These are phyloP conservation scores for Trissolcus brochymenae DNA, from an alignment of 2,888 invertebrate genomes.

Conservation along the genomic window DNA sequence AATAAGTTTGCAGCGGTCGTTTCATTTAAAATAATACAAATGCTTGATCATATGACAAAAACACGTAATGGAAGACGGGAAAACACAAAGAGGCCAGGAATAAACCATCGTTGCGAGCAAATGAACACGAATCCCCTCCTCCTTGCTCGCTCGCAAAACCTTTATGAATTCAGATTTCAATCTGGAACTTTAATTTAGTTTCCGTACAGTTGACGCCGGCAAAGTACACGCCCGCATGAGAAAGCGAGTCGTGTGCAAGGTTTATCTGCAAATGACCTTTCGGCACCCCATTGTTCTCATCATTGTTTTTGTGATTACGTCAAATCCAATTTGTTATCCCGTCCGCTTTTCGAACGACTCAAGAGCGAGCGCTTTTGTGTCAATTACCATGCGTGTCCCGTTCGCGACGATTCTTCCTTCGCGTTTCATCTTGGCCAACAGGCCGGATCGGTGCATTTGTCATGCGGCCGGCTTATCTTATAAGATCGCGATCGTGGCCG, in stretches of 20 bases:
- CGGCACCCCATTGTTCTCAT: conserved; percentile 4
- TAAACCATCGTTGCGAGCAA: too few relatives aligned
- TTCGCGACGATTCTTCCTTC: conserved; percentile 18
- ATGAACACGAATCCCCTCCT: too few relatives aligned
- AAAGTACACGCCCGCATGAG: neutral
- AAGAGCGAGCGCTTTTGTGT: conserved; percentile 13
- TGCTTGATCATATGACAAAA: too few relatives aligned
- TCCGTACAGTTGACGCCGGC: too few relatives aligned
- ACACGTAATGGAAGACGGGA: too few relatives aligned
- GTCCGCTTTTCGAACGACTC: conserved; percentile 7
- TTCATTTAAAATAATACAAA: too few relatives aligned
- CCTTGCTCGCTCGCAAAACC: too few relatives aligned
- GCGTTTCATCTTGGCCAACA: conserved; percentile 43
- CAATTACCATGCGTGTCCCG: conserved; percentile 25
- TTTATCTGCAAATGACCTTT: conserved; percentile 1
- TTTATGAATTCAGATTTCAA: too few relatives aligned
- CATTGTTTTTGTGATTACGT: conserved; percentile 24
- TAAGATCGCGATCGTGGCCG: conserved; percentile 45
- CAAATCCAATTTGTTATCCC: conserved; percentile 30
- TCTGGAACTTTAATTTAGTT: too few relatives aligned
- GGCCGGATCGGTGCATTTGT: conserved; percentile 59
- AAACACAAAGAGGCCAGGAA: too few relatives aligned
- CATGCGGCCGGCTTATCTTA: conserved; percentile 49
- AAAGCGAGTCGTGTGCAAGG: neutral
- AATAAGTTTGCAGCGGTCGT: too few relatives aligned